Evolutionary conservation across 2,113 vertebrate genomes (phyloP), one percentile per base, ranked within the genome.

Genomic region (rat (Rattus norvegicus)): DNA sequence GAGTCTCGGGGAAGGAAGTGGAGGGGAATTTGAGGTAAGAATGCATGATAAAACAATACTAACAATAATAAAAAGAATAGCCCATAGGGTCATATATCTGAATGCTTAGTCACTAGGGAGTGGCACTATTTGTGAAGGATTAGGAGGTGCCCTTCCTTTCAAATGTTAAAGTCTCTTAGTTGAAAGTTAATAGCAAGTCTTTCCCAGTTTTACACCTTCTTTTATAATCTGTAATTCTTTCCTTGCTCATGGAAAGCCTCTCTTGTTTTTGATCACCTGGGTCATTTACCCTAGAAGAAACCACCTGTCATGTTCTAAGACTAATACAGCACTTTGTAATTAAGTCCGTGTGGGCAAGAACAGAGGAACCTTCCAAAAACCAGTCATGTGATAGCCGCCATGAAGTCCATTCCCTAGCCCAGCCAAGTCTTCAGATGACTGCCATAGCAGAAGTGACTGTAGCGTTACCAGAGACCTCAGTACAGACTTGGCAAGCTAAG

Each of bases 211-310:
- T 12, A 79, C 52, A 77, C 36, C 33, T 12, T 14, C 10, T 54
- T 19, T 90, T 91, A 10, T 67, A 84, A 72, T 72, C 13, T 7
- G 28, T 56, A 17, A 43, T 47, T 91, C 36, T 91, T 91, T 87
- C 43, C 83, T 36, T 63, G 59, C 69, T 69, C 70, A 65, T 91
- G 49, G 22, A 85, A 73, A 79, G 54, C 17, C 16, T 28, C 24
- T 49, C 33, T 76, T 28, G 83, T 43, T 14, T 93, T 85, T 67
- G 47, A 20, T 88, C n/a, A 77, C 19, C 61, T 11, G 19, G 12
- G 73, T 85, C 65, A 90, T 52, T 89, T 93, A 72, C 43, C 76
- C 56, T 85, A 87, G 65, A 86, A 69, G 43, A 87, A 69, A 11
- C 17, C 56, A 69, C 75, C 13, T 83, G 73, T 22, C 22, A 30